Evolutionary conservation across 2,113 vertebrate species (phyloP).

Genomic region (Peromyscus leucopus): DNA sequence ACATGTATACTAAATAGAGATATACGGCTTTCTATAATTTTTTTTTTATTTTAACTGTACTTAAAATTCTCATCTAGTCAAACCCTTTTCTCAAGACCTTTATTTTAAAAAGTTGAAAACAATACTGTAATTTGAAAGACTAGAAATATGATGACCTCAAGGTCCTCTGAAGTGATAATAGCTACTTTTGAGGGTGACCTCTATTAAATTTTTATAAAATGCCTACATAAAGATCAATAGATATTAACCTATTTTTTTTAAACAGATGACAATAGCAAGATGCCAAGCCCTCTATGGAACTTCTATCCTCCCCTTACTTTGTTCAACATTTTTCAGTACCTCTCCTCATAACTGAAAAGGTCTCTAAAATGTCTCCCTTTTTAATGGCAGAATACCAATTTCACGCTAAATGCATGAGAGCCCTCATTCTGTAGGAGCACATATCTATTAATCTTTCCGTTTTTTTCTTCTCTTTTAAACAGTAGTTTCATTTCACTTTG

Average conservation of each 20-base stretch:
- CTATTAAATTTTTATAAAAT: slow-evolving; percentile 18
- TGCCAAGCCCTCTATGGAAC: slow-evolving; percentile 56
- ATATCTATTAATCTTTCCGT: slow-evolving; percentile 69
- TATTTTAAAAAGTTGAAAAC: neutral
- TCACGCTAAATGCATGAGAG: slow-evolving; percentile 75
- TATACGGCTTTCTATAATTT: neutral
- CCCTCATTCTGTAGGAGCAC: slow-evolving; percentile 63
- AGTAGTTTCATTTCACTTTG: slow-evolving; percentile 29
- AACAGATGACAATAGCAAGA: slow-evolving; percentile 46
- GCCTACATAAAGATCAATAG: slow-evolving; percentile 37
- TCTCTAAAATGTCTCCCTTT: slow-evolving; percentile 76
- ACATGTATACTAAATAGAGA: neutral
- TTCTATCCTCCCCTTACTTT: slow-evolving; percentile 48
- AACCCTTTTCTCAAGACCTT: neutral
- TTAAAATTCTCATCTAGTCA: neutral
- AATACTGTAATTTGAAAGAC: neutral
- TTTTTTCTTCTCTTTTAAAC: slow-evolving; percentile 32
- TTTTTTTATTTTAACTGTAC: neutral
- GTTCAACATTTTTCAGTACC: neutral
- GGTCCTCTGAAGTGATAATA: neutral
- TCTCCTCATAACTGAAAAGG: slow-evolving; percentile 67
- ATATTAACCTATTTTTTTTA: slow-evolving; percentile 24
- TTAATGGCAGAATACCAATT: slow-evolving; percentile 79
- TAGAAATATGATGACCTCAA: neutral
- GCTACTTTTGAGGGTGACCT: neutral